Evolutionary conservation across 2,888 invertebrate species (phyloP), one percentile per base, ranked within the genome.

Genomic region (Parnassius orleans): DNA sequence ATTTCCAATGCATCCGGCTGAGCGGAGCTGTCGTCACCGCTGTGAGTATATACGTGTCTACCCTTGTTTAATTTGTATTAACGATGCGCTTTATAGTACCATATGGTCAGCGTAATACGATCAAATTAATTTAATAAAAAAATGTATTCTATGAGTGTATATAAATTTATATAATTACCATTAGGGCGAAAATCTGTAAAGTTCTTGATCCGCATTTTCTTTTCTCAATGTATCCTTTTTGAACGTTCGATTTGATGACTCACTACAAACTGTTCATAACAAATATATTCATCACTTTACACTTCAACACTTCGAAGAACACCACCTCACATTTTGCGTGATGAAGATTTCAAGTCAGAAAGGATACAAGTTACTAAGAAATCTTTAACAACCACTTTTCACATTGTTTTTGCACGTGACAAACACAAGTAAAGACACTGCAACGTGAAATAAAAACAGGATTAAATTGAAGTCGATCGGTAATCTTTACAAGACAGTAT

Each of bases 371-470:
- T 80, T 90, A 88, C 87, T 88, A 69, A 73, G 90, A 89, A 87
- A 87, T 71, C 72, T 77, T 87, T 92, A 92, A 87, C 92, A 92
- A 87, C 92, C 92, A 93, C 93, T 93, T 87, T 90, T 87, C 88
- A 90, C 91, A 91, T 91, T 91, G 90, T 90, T 90, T 90, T 90
- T 90, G 89, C 89, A 85, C 89, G 81, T 80, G 81, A 87, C 91
- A 91, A 88, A 91, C 87, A 87, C 91, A 91, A 91, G 91, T 86
- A 91, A 91, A 91, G 87, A 84, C 84, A 90, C 91, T 91, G 89
- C 71, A 89, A 89, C 65, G 73, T 72, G 69, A 86, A 84, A 78
- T 70, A 73, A 74, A 73, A 71, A 70, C 14, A 65, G 72, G 72
- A 74, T 68, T 72, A 71, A 72, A 74, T 77, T 69, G 70, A 71